A percentile compares a stretch with the other conserved stretches of the same genome.
Evolutionary conservation across 2,797 vertebrate genomes (phyloP).

Genomic region (Arctocebus calabarensis): DNA sequence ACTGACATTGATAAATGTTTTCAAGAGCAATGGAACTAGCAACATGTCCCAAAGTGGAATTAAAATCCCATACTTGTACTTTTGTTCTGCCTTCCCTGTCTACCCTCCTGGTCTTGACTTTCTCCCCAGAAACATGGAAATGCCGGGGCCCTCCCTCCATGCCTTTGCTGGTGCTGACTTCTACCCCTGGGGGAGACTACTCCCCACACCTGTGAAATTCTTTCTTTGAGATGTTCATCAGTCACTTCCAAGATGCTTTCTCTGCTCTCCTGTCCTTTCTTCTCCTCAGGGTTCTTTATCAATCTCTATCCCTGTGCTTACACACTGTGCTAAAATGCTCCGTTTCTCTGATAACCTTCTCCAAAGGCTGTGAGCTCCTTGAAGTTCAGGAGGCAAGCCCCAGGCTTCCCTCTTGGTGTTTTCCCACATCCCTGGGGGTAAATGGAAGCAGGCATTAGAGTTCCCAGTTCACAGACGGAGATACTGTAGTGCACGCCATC

Average conservation of each 20-base stretch:
- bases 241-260: background rate
- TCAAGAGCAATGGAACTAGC: background rate
- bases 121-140: background rate
- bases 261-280: background rate
- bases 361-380: background rate
- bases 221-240: background rate
- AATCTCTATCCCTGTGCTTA: background rate
- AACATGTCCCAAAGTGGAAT: background rate
- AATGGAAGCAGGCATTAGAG: background rate
- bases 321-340: background rate
- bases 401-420: background rate
- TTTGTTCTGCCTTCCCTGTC: background rate
- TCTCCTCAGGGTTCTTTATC: background rate
- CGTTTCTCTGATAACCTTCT: slow-evolving; percentile 3
- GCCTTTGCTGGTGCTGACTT: background rate
- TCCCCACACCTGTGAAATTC: background rate
- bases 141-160: background rate
- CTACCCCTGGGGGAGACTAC: background rate
- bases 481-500: background rate
- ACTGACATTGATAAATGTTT: background rate
- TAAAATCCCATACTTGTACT: background rate
- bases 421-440: background rate
- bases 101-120: background rate
- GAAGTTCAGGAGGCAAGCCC: background rate
- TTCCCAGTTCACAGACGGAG: background rate